Base-by-base conservation (phyloP, 2,113 vertebrate genomes). In the Osmerus eperlanus region DNA sequence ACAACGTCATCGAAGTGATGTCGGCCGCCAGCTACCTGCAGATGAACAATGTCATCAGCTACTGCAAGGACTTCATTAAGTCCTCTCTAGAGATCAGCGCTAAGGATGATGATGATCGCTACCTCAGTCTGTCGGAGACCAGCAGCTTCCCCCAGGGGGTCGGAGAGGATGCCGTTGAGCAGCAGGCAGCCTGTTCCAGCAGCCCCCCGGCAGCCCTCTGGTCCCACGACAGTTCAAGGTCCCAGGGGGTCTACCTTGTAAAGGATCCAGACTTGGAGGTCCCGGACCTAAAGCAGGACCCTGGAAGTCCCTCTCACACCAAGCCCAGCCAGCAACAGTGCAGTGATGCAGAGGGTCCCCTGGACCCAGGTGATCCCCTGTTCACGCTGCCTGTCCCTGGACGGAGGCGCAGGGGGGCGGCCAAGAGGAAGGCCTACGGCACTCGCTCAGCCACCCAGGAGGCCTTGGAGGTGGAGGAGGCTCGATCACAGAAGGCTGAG, bases 1-100 rank as follows among this genome's bases (percentile, higher is more conserved):
- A 94, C 86, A 99, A 98, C 0, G 97, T 99, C 4, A 99, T 99
- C 2, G 97, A 99, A 64, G 96, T 99, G 56, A 99, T 99, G 97
- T 99, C 97, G 0, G 97, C 97, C 0, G 97, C 97, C 52, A 99
- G 97, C 87, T 99, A 96, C 54, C 89, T 99, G 80, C 97, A 99
- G 91, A 99, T 99, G 95, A 99, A 96, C 0, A 96, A 97, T 0
- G 95, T 99, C 19, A 98, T 99, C 78, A 94, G 89, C 0, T 97
- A 97, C 51, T 99, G 97, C 76, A 98, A 99, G 83, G 95, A 94
- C 21, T 99, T 99, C 83, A 99, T 99, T 21, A 97, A 97, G 82
- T 98, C 97, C 0, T 99, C 97, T 0, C 85, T 99, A 84, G 97
- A 99, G 80, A 83, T 96, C 89, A 66, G 93, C 0, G 78, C 90